phyloP scores from a whole-genome alignment of 2,113 vertebrate species.

The Burhinus bistriatus region DNA sequence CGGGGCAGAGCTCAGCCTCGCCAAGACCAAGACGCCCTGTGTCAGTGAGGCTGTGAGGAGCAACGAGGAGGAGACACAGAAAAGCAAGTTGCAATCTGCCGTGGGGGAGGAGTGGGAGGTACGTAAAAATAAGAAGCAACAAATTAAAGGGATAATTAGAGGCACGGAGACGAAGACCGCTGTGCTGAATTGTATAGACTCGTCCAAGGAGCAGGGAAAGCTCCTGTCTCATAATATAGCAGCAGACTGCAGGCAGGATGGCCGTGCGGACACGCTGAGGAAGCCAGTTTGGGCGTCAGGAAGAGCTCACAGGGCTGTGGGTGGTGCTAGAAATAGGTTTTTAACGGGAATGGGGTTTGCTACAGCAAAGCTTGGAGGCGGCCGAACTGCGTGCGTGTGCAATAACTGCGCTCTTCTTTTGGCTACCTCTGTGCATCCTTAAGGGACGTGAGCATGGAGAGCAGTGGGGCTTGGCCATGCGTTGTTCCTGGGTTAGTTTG shows the following conservation, averaged over 20 bases:
- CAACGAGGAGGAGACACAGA: rapidly evolving
- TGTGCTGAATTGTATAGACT: not conserved
- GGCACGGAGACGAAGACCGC: not conserved
- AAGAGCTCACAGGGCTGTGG: not conserved
- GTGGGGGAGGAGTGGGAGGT: not conserved
- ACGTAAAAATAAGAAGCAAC: not conserved
- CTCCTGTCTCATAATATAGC: not conserved
- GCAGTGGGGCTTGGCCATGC: rapidly evolving
- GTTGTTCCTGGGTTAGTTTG: not conserved
- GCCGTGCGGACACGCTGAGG: rapidly evolving
- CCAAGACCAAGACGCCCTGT: rapidly evolving
- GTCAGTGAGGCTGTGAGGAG: not conserved
- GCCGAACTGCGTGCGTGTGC: rapidly evolving
- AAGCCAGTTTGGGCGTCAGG: not conserved
- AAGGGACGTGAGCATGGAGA: rapidly evolving
- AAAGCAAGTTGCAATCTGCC: not conserved
- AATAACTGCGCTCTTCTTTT: not conserved
- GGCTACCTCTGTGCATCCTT: not conserved
- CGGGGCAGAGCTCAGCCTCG: rapidly evolving
- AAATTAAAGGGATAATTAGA: not conserved
- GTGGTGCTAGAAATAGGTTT: conserved; percentile 7
- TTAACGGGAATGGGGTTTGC: not conserved
- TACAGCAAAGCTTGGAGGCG: rapidly evolving
- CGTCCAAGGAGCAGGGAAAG: not conserved
- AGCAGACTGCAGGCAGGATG: not conserved